phyloP scores from a whole-genome alignment of 2,888 invertebrate species.

The Mesorhabditis spiculigera region DNA sequence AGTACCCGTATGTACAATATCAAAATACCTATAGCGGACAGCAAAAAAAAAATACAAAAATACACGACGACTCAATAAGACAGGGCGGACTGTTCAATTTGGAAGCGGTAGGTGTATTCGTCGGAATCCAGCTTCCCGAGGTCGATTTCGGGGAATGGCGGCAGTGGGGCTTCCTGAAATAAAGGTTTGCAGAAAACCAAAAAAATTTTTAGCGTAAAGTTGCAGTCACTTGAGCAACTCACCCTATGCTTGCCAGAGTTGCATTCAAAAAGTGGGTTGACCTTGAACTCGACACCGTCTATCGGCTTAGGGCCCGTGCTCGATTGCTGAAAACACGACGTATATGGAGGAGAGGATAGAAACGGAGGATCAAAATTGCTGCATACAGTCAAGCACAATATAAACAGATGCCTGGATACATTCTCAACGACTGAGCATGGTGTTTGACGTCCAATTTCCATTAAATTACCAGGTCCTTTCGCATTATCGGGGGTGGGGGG shows the following conservation, averaged over 20 bases:
- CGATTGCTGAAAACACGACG: neutral
- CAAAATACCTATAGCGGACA: too few species aligned
- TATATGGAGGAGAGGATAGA: too few species aligned
- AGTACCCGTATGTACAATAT: too few species aligned
- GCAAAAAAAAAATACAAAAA: too few species aligned
- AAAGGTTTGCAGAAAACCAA: neutral
- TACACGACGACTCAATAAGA: neutral
- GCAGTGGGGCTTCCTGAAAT: neutral
- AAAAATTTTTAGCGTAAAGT: neutral
- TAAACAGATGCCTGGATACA: neutral
- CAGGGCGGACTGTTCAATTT: neutral
- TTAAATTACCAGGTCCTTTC: too few species aligned
- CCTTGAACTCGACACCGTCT: conserved; percentile 27
- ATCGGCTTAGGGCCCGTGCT: conserved; percentile 20
- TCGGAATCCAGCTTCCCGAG: neutral
- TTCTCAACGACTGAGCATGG: neutral
- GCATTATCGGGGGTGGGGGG: too few species aligned
- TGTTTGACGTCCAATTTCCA: too few species aligned
- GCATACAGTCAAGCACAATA: neutral
- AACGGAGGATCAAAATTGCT: too few species aligned
- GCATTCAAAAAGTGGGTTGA: conserved; percentile 18
- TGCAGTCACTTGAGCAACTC: neutral
- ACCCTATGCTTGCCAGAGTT: neutral
- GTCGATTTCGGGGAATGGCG: neutral
- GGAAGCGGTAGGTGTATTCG: neutral